Base-by-base conservation (phyloP, 2,113 vertebrate species). In the Prionailurus bengalensis region DNA sequence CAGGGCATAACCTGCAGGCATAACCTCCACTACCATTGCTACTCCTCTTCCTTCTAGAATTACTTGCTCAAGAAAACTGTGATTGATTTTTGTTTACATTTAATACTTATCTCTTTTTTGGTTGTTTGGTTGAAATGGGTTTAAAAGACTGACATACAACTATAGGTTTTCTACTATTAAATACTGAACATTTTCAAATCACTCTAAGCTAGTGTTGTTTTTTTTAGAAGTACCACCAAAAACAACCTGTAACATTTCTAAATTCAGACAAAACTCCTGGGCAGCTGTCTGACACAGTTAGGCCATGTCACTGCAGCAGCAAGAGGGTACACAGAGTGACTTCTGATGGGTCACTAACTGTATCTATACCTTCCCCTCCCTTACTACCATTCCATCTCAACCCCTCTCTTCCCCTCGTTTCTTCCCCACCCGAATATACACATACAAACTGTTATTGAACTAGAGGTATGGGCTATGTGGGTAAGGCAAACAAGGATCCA, bases 151-250 rank as follows among this genome's bases (percentile, higher is more conserved):
- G 0, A 76, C 16, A 74, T 9, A 71, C 65, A 92, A 68, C 33
- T 27, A 19, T 25, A 55, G 81, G 36, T 55, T 92, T 85, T 73
- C 93, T 66, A 94, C 6, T 11, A 94, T 42, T 74, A 85, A 85
- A 82, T 15, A 84, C 11, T 63, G 78, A 88, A 71, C 61, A 89
- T 85, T 92, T 55, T 82, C 78, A 94, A 89, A 36, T 42, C 78
- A 76, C 15, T 65, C 66, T 66, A 89, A 81, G 65, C 13, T 58
- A 92, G 23, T 45, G n/a, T 25, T 39, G 21, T 79, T 48, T 95
- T 48, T 33, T 94, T 92, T 85, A 95, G 66, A 91, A 70, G 53
- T 48, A 86, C 11, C 93, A 94, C n/a, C 23, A 70, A 71, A 76
- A 81, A 48, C 53, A 71, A 65, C 58, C 39, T 70, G 5, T 31